A percentile compares a stretch with the other conserved stretches of the same genome.
Evolutionary conservation across 2,888 invertebrate species (phyloP).

Genomic region (Ceratothoa steindachneri): DNA sequence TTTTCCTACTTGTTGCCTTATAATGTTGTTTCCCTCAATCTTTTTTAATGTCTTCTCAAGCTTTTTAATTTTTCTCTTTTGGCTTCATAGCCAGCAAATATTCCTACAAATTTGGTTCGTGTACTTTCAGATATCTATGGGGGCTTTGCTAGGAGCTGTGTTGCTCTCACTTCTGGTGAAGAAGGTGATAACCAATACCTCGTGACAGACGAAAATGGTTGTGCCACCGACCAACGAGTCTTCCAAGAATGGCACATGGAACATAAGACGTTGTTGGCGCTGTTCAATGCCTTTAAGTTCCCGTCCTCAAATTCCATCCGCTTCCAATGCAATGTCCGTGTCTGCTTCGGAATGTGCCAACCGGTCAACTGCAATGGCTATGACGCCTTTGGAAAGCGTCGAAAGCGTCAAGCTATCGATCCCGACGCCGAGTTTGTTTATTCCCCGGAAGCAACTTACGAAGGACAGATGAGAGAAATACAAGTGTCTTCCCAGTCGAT

Average conservation of each 20-base stretch:
- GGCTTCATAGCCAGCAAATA: too few species aligned
- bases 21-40: too few species aligned
- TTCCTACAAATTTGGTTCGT: too few species aligned
- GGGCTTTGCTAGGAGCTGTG: conserved; percentile 86
- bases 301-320: conserved; percentile 88
- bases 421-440: conserved; percentile 56
- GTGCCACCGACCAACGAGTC: conserved; percentile 77
- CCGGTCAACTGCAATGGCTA: conserved; percentile 88
- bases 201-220: conserved; percentile 89
- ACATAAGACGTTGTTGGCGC: conserved; percentile 76
- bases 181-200: conserved; percentile 87
- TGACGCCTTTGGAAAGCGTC: conserved; percentile 81
- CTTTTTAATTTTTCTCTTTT: too few species aligned
- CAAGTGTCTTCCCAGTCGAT: conserved; percentile 88
- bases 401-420: conserved; percentile 58
- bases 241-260: conserved; percentile 85
- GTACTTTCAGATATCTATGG: conserved; percentile 72
- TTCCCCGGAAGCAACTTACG: conserved; percentile 61
- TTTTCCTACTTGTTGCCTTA: too few species aligned
- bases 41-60: too few species aligned
- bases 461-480: conserved; percentile 83
- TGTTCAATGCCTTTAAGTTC: conserved; percentile 92
- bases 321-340: conserved; percentile 92
- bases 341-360: conserved; percentile 91
- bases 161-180: conserved; percentile 75